Evolutionary conservation across 1,140 invertebrate genomes (phyloP), one percentile per base, ranked within the genome.

Genomic region (Ganaspis sp.): DNA sequence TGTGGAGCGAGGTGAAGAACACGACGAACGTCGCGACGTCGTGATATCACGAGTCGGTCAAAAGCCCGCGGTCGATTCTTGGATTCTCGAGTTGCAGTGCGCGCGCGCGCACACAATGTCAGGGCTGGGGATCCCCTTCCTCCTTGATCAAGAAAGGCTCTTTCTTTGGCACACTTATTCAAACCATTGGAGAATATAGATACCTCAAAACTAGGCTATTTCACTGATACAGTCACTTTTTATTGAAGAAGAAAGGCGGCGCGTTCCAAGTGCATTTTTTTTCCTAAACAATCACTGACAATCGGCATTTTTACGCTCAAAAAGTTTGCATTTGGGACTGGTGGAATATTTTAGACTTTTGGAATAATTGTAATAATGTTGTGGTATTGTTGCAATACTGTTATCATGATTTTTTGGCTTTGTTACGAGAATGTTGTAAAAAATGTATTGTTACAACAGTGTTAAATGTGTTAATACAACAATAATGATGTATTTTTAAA

Each of bases 91-190:
- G 69, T 38, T 17, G 74, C 23, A 42, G 73, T 75, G 84, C 82
- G 83, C 85, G 83, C 84, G 82, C 83, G 82, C 45, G n/a, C 84
- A 80, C 83, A 81, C 88, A 90, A 91, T 90, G 89, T 91, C 90
- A 90, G 77, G 88, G 88, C 85, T 86, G 81, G 72, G 49, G 70
- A 78, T 75, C 72, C 58, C 79, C 73, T 64, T 76, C 82, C 40
- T 38, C 76, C 75, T 72, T 26, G 42, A 45, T 64, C 38, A 72
- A 15, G 70, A 19, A 64, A 75, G 70, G 72, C 84, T 87, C 84
- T 86, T 89, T 87, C 87, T 87, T 84, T 84, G 87, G 82, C 87
- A 88, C 74, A 88, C 86, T 87, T 89, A 84, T 81, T 42, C 21
- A 21, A 45, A 69, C 73, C 71, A 23, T 9, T 71, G 64, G 71